Conservation (phyloP, 53 echinoderm and acorn worm species). For the Echinarachnius parma region DNA sequence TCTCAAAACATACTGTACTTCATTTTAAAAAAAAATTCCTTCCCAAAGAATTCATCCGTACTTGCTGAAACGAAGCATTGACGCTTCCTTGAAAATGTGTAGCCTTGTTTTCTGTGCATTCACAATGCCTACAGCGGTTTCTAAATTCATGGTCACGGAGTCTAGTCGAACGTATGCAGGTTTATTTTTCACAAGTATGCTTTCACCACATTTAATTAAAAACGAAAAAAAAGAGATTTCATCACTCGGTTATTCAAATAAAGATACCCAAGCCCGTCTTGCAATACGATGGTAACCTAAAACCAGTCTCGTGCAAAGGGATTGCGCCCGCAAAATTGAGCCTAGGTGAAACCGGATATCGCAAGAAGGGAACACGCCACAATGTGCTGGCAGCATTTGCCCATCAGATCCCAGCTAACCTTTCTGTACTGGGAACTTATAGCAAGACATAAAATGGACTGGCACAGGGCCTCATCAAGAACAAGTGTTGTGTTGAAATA, state of each 20-base stretch:
- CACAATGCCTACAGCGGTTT: too few relatives aligned
- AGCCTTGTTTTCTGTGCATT: too few relatives aligned
- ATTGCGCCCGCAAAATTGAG: constrained; percentile 45
- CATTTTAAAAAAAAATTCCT: too few relatives aligned
- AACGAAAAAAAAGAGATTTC: neutral
- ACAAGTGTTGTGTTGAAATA: too few relatives aligned
- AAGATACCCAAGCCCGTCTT: constrained; percentile 34
- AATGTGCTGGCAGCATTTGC: constrained; percentile 42
- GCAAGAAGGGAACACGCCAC: constrained; percentile 18
- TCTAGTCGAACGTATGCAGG: too few relatives aligned
- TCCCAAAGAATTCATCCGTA: too few relatives aligned
- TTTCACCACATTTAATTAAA: constrained; percentile 31
- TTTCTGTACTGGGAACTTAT: neutral
- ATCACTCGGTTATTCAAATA: constrained; percentile 41
- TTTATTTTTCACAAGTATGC: too few relatives aligned
- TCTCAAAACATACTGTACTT: too few relatives aligned
- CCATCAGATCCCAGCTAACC: constrained; percentile 9
- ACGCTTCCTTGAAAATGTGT: neutral
- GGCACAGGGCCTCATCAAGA: too few relatives aligned
- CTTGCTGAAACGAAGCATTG: neutral
- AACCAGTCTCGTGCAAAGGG: constrained; percentile 14
- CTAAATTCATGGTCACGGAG: too few relatives aligned
- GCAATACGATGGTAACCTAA: constrained; percentile 27
- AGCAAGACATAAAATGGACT: constrained; percentile 13
- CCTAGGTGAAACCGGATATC: constrained; percentile 22